Base-by-base conservation (phyloP, 1,140 invertebrate species). In the Oryzaephilus surinamensis region DNA sequence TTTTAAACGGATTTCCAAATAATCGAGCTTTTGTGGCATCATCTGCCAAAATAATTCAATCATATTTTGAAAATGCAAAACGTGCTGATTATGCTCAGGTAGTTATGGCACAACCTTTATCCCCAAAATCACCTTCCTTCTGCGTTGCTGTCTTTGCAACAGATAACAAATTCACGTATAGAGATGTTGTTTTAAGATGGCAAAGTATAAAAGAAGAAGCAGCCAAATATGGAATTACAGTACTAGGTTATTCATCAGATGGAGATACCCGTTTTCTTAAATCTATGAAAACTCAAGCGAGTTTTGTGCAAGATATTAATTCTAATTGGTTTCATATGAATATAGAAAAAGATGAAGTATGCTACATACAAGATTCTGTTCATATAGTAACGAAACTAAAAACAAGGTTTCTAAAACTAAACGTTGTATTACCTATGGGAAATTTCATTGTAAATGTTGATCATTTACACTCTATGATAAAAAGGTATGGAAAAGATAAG, bases 111-210 rank as follows among this genome's bases (percentile, higher is more conserved):
- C 37, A 38, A 31, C 37, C 37, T 3, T 32, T 38, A 31, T 10
- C 20, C 6, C 17, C 30, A 2, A 19, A 15, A 14, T 8, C 37
- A 19, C 16, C 28, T 1, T 4, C 14, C 6, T 38, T 19, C 28
- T 38, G 37, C 20, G 3, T 38, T 8, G 28, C 27, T 30, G 16
- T 38, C 7, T 38, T 29, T 21, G 37, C 27, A 12, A 38, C 37
- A 8, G 17, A 30, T 15, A 38, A 38, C 23, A 38, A 28, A 30
- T 38, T 38, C 12, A 30, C 27, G 5, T 4, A 24, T 11, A 16
- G 14, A 11, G 17, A 38, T 19, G 37, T 38, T 3, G 6, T 18
- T 4, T 20, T 30, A 11, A 30, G 28, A 38, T 31, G 23, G 37
- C 30, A 30, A 4, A 7, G 20, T 10, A 19, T 38, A 5, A 4